phyloP scores from a whole-genome alignment of 2,888 invertebrate genomes.

The Elegia similella region DNA sequence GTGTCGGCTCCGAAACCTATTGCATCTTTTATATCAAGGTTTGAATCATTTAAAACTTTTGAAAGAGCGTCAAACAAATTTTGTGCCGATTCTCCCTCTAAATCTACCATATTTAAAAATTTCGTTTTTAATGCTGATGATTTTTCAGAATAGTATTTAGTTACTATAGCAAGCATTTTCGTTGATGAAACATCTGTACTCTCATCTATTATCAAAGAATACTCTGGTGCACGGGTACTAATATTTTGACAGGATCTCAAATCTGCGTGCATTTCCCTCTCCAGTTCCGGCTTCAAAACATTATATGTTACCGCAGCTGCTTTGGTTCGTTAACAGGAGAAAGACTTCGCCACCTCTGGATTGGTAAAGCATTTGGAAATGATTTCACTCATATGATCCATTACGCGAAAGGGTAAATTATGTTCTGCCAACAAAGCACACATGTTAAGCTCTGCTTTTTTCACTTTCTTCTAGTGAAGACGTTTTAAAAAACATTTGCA shows the following conservation, averaged over 20 bases:
- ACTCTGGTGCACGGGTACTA: background rate
- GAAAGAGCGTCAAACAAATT: constrained; percentile 20
- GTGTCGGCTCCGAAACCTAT: constrained; percentile 26
- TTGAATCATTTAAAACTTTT: constrained; percentile 17
- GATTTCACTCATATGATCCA: constrained; percentile 1
- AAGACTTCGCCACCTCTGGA: too few species aligned
- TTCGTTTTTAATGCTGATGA: constrained; percentile 21
- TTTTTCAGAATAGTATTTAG: constrained; percentile 24
- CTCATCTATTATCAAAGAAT: constrained; percentile 21
- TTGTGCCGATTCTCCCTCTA: constrained; percentile 19
- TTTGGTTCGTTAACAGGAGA: too few species aligned
- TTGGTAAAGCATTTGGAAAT: background rate
- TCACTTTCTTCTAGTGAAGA: background rate
- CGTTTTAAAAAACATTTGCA: background rate
- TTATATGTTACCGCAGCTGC: too few species aligned
- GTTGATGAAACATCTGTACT: constrained; percentile 23
- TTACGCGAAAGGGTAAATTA: background rate
- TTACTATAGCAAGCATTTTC: constrained; percentile 21
- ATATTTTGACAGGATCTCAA: background rate
- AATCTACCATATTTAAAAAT: constrained; percentile 23
- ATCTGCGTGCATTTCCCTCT: background rate
- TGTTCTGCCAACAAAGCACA: too few species aligned
- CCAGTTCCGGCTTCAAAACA: background rate
- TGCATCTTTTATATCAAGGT: constrained; percentile 20
- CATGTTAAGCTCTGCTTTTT: too few species aligned